phyloP scores from a whole-genome alignment of 2,113 vertebrate species.

The Myocastor coypus region DNA sequence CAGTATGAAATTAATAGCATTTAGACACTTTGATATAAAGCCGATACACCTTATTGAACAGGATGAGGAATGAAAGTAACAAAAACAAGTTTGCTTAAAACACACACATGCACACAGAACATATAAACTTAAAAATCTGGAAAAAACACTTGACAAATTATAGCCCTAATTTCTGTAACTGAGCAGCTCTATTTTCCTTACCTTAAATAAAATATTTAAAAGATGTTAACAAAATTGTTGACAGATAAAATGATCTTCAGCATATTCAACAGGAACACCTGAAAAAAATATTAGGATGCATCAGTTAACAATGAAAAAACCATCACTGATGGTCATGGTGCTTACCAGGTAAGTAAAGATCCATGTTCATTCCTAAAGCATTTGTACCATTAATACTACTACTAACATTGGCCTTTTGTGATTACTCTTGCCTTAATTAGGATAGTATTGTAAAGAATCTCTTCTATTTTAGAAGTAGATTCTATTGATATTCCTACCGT shows the following conservation, averaged over 20 bases:
- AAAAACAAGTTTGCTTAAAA: background rate
- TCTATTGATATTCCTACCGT: background rate
- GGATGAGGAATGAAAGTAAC: background rate
- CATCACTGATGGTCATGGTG: background rate
- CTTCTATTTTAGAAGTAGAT: background rate
- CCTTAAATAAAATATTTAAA: background rate
- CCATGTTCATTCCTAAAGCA: background rate
- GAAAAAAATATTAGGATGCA: background rate
- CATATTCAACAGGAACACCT: background rate
- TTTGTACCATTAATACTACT: background rate
- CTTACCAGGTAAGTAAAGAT: background rate
- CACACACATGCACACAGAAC: background rate
- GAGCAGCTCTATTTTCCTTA: background rate
- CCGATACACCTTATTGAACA: background rate
- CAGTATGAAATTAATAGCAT: background rate
- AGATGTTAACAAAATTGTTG: background rate
- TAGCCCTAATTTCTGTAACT: background rate
- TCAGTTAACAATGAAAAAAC: background rate
- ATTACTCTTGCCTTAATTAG: background rate
- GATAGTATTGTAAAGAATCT: background rate
- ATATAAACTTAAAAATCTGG: background rate
- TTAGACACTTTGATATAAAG: background rate
- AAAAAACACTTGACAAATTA: background rate
- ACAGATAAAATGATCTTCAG: background rate
- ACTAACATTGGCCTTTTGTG: background rate